Conservation (phyloP, 2,113 vertebrate species). For the Nestor notabilis region DNA sequence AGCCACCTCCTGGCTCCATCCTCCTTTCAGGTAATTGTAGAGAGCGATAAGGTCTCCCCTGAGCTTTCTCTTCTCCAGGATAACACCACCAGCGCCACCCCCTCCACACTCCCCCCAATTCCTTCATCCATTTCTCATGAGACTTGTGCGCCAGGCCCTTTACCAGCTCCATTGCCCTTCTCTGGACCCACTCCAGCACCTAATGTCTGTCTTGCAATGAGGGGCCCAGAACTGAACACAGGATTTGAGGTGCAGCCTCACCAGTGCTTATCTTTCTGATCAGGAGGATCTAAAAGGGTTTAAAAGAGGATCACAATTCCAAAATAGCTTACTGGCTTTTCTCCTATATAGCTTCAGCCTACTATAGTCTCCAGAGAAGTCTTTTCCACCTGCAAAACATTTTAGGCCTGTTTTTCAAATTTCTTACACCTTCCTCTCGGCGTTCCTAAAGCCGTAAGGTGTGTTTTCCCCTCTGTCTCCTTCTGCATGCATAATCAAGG, state of each 20-base stretch:
- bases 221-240: not conserved
- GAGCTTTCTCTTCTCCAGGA: not conserved
- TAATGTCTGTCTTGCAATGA: not conserved
- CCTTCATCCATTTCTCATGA: not conserved
- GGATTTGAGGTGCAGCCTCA: not conserved
- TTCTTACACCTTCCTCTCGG: not conserved
- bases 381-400: fast-evolving
- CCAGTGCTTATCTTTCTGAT: not conserved
- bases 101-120: not conserved
- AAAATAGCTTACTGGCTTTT: not conserved
- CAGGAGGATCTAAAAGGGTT: not conserved
- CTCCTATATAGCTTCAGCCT: not conserved
- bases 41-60: not conserved
- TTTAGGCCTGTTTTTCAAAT: not conserved
- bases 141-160: not conserved
- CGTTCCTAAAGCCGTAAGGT: not conserved
- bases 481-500: not conserved
- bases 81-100: no score
- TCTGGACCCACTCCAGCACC: not conserved
- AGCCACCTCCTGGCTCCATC: not conserved
- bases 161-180: not conserved
- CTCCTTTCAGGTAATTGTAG: not conserved
- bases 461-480: not conserved
- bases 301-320: not conserved
- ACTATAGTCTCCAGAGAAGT: not conserved